Percentiles rank a stretch among this genome's conserved stretches.
Evolutionary conservation across 2,888 invertebrate genomes (phyloP).

Genomic region (Lasius platythorax): DNA sequence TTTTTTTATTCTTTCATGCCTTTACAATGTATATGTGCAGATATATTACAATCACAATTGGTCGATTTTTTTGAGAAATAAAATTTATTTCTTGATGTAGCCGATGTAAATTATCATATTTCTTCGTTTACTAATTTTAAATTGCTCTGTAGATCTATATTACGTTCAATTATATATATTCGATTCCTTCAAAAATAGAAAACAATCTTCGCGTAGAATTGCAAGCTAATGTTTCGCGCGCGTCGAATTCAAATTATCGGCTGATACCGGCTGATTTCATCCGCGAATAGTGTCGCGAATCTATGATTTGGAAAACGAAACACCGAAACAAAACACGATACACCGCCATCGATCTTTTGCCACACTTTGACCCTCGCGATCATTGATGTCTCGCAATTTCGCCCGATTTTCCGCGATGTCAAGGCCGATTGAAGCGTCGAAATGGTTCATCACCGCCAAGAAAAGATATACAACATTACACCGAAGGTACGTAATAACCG

Average conservation of each 20-base stretch:
- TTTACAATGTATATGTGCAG: neutral
- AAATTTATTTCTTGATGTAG: neutral
- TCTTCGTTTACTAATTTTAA: neutral
- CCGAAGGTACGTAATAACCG: neutral
- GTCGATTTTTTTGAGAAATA: neutral
- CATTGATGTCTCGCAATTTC: conserved; percentile 1
- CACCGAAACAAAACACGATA: neutral
- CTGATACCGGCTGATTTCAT: neutral
- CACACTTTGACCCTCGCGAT: neutral
- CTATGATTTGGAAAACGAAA: neutral
- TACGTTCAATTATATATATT: neutral
- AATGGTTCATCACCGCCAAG: neutral
- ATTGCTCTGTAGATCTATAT: neutral
- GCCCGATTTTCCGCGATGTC: conserved; percentile 17
- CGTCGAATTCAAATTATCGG: neutral
- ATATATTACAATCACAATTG: neutral
- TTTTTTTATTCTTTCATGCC: neutral
- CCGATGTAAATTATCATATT: neutral
- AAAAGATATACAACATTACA: neutral
- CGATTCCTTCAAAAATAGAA: neutral
- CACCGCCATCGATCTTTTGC: neutral
- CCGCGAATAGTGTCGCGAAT: neutral
- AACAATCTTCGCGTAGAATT: neutral
- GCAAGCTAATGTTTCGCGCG: neutral
- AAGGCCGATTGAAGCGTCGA: neutral